Base-by-base conservation (phyloP, 2,888 invertebrate species). In the Troglohyphantes excavatus region DNA sequence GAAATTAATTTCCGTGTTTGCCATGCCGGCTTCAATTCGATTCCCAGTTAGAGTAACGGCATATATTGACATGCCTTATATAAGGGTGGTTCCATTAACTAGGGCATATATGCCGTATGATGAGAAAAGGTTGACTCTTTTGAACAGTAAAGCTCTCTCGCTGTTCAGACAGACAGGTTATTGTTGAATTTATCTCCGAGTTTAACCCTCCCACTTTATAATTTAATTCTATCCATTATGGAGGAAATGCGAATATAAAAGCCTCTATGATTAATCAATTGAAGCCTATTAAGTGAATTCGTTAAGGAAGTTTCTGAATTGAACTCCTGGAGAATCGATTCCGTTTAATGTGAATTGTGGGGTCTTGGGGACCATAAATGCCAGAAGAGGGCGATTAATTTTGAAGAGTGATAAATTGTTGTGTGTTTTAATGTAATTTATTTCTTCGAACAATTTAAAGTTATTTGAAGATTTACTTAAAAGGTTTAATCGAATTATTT, bases 1-100 rank as follows among this genome's bases (percentile, higher is more conserved):
- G 78, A 78, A 78, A 78, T 78, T 78, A 65, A 78, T 78, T 78
- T 78, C 78, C 33, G 39, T 78, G 78, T 78, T 78, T 65, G 33
- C 76, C 43, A 5, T n/a, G n/a, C 27, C 17, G 1, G 65, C 65
- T 21, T 17, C 26, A 7, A 53, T 53, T 23, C 68, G n/a, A 33
- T 33, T 33, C 33, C 17, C 43, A 73, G 43, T 9, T 26, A 19
- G 33, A 43, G 33, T 33, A 19, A 17, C 11, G 33, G 26, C 6
- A 27, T n/a, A 13, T 29, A 33, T 65, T n/a, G 23, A 53, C 53
- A 53, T 53, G 53, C 53, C 13, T 0, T n/a, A 53, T 17, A 53
- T n/a, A 2, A 5, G n/a, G 53, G 17, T 11, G 13, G 5, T 13
- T 53, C 53, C n/a, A 53, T 53, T 53, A 53, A 53, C 53, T 13